A percentile compares a stretch with the other conserved stretches of the same genome.
phyloP scores from a whole-genome alignment of 2,888 invertebrate genomes.

The Luffia ferchaultella region DNA sequence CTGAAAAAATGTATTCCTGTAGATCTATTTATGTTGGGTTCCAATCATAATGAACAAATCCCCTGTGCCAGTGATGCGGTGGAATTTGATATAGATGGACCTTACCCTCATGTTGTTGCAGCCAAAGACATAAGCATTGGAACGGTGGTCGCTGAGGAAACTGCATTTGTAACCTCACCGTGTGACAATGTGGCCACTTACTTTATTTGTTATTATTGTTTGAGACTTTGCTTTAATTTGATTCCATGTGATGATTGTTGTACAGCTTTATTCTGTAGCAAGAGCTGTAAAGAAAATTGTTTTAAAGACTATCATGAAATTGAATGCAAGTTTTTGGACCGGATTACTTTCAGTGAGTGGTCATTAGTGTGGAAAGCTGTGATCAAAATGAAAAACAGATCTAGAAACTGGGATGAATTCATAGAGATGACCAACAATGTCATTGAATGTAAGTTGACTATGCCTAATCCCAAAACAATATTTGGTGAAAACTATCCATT shows the following conservation, averaged over 20 bases:
- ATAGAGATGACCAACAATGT: slow-evolving; percentile 13
- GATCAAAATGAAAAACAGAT: slow-evolving; percentile 17
- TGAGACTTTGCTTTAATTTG: slow-evolving; percentile 18
- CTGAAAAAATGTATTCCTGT: neutral
- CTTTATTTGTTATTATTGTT: slow-evolving; percentile 21
- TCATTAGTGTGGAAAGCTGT: slow-evolving; percentile 16
- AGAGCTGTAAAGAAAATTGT: slow-evolving; percentile 17
- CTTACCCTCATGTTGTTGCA: slow-evolving; percentile 19
- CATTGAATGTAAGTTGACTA: slow-evolving; percentile 14
- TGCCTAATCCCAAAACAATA: slow-evolving; percentile 13
- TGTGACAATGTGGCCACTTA: neutral
- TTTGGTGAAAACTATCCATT: slow-evolving; percentile 14
- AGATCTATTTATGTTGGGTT: slow-evolving; percentile 12
- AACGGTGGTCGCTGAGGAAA: slow-evolving; percentile 19
- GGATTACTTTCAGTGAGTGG: slow-evolving; percentile 1
- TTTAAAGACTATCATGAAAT: slow-evolving; percentile 17
- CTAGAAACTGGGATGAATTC: slow-evolving; percentile 18
- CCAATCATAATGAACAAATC: slow-evolving; percentile 14
- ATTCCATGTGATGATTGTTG: slow-evolving; percentile 22
- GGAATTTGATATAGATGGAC: slow-evolving; percentile 12
- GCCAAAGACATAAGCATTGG: slow-evolving; percentile 21
- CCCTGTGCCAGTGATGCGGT: slow-evolving; percentile 18
- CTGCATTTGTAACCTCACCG: slow-evolving; percentile 16
- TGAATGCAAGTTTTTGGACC: slow-evolving; percentile 19
- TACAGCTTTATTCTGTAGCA: slow-evolving; percentile 20